These are phyloP conservation scores for Abscondita cerata DNA, from an alignment of 2,888 invertebrate species.

Conservation along the genomic window DNA sequence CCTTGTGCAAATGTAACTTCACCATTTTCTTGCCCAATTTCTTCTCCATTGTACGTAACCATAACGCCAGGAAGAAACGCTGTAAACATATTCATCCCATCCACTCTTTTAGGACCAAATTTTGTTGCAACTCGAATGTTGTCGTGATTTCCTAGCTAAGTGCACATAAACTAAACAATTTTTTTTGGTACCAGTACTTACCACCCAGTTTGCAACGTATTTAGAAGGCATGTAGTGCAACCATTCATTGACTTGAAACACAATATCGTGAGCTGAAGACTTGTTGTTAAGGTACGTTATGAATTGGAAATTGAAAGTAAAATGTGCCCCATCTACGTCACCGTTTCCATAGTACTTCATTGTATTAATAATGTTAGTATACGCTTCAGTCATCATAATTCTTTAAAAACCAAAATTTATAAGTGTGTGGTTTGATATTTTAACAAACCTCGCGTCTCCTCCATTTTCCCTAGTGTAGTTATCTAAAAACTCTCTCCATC, in stretches of 20 bases:
- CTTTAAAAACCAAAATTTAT: slow-evolving; percentile 51
- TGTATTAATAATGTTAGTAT: slow-evolving; percentile 65
- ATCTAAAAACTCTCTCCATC: slow-evolving; percentile 70
- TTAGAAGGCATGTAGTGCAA: slow-evolving; percentile 67
- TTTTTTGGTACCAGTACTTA: slow-evolving; percentile 14
- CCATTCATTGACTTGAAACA: slow-evolving; percentile 69
- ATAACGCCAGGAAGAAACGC: slow-evolving; percentile 84
- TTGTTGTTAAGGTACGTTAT: slow-evolving; percentile 65
- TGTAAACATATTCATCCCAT: slow-evolving; percentile 85
- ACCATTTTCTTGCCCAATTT: slow-evolving; percentile 74
- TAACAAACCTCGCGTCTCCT: slow-evolving; percentile 53
- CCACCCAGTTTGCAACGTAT: slow-evolving; percentile 76
- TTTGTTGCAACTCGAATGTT: slow-evolving; percentile 73
- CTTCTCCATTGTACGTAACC: slow-evolving; percentile 88
- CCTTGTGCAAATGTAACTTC: slow-evolving; percentile 61
- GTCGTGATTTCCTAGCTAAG: slow-evolving; percentile 83
- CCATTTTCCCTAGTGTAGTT: slow-evolving; percentile 58
- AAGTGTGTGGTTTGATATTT: not conserved
- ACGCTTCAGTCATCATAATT: slow-evolving; percentile 81
- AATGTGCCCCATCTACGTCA: slow-evolving; percentile 66
- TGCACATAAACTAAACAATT: too few relatives aligned
- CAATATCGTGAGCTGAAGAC: slow-evolving; percentile 68
- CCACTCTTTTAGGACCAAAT: slow-evolving; percentile 71
- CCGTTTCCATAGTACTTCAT: slow-evolving; percentile 71
- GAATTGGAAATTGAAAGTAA: slow-evolving; percentile 83